These are phyloP conservation scores for Paramormyrops hopkinsi DNA, from an alignment of 2,797 vertebrate genomes.

Conservation along the genomic window DNA sequence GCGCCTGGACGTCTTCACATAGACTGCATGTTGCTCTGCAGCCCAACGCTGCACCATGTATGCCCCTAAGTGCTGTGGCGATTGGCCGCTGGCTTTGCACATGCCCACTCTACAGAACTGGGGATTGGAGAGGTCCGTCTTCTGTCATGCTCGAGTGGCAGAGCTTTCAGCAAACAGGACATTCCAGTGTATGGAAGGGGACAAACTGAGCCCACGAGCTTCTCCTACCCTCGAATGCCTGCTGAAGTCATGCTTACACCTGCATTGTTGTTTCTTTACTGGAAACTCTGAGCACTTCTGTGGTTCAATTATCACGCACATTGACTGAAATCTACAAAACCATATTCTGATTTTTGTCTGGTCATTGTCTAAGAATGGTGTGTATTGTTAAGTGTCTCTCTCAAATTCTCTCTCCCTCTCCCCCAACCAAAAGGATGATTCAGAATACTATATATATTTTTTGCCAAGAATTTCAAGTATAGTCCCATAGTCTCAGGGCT, in stretches of 20 bases:
- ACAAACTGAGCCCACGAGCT: background rate
- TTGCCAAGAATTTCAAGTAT: slow-evolving; percentile 37
- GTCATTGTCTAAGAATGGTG: background rate
- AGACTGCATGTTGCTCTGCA: background rate
- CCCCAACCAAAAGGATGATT: background rate
- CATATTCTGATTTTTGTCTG: slow-evolving; percentile 1
- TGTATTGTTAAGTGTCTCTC: slow-evolving; percentile 1
- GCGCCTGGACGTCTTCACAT: background rate
- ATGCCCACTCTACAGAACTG: background rate
- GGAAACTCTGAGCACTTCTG: background rate
- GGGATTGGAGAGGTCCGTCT: background rate
- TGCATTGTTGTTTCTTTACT: slow-evolving; percentile 24
- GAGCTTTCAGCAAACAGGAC: background rate
- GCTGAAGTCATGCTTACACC: background rate
- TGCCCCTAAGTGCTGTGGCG: background rate
- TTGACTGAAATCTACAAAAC: background rate
- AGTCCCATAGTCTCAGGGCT: slow-evolving; percentile 19
- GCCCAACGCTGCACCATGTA: background rate
- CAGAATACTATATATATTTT: slow-evolving; percentile 18
- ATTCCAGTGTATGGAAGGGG: background rate
- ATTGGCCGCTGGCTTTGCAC: background rate
- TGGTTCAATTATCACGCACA: background rate
- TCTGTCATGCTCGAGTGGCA: background rate
- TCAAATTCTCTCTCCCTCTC: background rate
- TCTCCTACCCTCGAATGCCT: background rate